Percentiles rank a stretch among this genome's conserved stretches.
Conservation (phyloP, 2,888 invertebrate genomes). For the Acronicta psi region DNA sequence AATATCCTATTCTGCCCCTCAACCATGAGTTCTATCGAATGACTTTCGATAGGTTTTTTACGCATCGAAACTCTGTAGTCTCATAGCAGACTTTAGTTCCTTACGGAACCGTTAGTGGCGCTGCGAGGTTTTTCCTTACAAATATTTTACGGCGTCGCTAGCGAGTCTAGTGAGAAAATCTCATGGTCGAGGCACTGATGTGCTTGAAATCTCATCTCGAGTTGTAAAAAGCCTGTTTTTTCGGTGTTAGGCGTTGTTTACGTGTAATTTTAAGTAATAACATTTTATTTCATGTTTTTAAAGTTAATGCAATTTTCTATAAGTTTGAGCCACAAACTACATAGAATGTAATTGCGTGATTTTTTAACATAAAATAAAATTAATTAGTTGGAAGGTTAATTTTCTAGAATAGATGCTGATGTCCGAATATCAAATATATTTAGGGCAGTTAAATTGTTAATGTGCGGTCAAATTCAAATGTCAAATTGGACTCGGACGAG, state of each 20-base stretch:
- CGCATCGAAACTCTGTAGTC: too few relatives aligned
- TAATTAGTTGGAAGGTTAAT: slow-evolving; percentile 38
- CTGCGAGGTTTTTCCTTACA: too few relatives aligned
- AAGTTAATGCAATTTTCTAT: slow-evolving; percentile 34
- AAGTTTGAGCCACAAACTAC: slow-evolving; percentile 47
- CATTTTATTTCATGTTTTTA: slow-evolving; percentile 28
- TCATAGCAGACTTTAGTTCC: too few relatives aligned
- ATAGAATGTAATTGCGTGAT: slow-evolving; percentile 24
- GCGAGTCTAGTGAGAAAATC: too few relatives aligned
- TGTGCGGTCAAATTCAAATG: slow-evolving; percentile 30
- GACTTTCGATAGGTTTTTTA: too few relatives aligned
- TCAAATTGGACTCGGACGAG: slow-evolving; percentile 30
- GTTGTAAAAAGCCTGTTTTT: slow-evolving; percentile 38
- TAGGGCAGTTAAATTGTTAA: slow-evolving; percentile 33
- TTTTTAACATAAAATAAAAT: slow-evolving; percentile 35
- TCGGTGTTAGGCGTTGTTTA: slow-evolving; percentile 44
- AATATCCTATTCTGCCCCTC: too few relatives aligned
- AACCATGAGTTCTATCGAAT: too few relatives aligned
- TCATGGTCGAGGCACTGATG: too few relatives aligned
- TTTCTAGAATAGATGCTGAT: slow-evolving; percentile 53
- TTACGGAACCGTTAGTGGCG: too few relatives aligned
- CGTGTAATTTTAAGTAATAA: slow-evolving; percentile 19
- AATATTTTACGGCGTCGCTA: too few relatives aligned
- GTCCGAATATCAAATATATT: slow-evolving; percentile 48
- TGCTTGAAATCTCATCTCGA: slow-evolving; percentile 29